These are phyloP conservation scores for Hyles vespertilio DNA, from an alignment of 1,140 invertebrate genomes.

Conservation along the genomic window DNA sequence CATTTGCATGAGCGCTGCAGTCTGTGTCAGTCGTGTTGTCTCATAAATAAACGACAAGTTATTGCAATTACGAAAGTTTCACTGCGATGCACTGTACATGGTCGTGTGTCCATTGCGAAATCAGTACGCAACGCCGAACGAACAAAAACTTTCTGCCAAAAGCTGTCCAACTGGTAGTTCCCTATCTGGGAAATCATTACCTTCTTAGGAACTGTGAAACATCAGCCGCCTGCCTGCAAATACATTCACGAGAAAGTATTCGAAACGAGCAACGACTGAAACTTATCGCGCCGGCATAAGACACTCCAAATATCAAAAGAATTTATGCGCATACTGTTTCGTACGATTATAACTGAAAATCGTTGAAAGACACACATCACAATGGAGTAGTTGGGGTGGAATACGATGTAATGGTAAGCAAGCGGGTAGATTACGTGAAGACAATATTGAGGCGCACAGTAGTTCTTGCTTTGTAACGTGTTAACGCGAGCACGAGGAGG, in stretches of 20 bases:
- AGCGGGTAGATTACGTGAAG: too few species aligned
- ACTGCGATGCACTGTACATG: constrained; percentile 12
- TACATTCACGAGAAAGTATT: constrained; percentile 19
- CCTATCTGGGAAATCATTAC: constrained; percentile 51
- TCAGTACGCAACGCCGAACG: constrained; percentile 29
- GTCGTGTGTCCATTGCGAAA: constrained; percentile 37
- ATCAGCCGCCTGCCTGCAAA: constrained; percentile 9
- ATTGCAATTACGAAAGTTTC: constrained; percentile 40
- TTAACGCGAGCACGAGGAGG: constrained; percentile 23
- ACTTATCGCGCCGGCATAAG: not conserved
- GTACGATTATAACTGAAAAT: too few species aligned
- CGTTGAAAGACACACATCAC: too few species aligned
- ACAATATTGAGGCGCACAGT: too few species aligned
- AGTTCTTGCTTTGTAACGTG: not conserved
- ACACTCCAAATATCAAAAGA: not conserved
- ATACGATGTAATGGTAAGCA: too few species aligned
- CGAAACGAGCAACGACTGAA: constrained; percentile 16
- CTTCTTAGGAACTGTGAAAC: constrained; percentile 17
- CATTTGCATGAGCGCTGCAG: constrained; percentile 20
- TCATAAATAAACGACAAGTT: constrained; percentile 36
- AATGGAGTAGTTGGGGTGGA: too few species aligned
- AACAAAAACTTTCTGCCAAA: constrained; percentile 47
- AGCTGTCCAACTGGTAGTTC: constrained; percentile 49
- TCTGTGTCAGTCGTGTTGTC: constrained; percentile 1
- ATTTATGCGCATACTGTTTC: not conserved